Evolutionary conservation across 2,113 vertebrate genomes (phyloP).

Genomic region (Mobula hypostoma): DNA sequence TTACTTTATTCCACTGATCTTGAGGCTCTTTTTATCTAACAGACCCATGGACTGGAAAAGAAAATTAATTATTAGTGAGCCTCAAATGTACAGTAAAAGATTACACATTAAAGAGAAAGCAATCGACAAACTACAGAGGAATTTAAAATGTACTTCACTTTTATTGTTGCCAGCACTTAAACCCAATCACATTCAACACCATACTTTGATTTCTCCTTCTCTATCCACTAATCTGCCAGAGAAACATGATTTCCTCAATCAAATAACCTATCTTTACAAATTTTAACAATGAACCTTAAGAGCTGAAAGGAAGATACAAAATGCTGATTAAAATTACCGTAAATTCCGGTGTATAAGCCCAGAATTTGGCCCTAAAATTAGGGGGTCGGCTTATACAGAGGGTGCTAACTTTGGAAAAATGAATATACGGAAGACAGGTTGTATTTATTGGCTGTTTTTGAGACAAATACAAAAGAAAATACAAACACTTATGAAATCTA

Average conservation of each 20-base stretch:
- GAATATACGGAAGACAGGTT: too few species aligned
- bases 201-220: background rate
- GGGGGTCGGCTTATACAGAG: too few species aligned
- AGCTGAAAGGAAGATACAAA: background rate
- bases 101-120: background rate
- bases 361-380: too few species aligned
- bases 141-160: background rate
- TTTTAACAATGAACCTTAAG: background rate
- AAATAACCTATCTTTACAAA: background rate
- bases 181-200: background rate
- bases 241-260: background rate
- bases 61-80: background rate
- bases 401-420: too few species aligned
- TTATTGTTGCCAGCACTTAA: background rate
- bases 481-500: background rate
- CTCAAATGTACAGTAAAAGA: background rate
- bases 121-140: slow-evolving; percentile 24
- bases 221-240: background rate
- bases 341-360: too few species aligned
- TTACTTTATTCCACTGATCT: slow-evolving; percentile 93
- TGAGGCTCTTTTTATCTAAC: slow-evolving; percentile 96
- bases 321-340: background rate
- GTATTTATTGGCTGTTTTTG: too few species aligned
- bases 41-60: slow-evolving; percentile 84
- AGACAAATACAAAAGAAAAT: too few species aligned